Evolutionary conservation across 1,140 invertebrate species (phyloP), one percentile per base, ranked within the genome.

Genomic region (Zaprionus camerounensis): DNA sequence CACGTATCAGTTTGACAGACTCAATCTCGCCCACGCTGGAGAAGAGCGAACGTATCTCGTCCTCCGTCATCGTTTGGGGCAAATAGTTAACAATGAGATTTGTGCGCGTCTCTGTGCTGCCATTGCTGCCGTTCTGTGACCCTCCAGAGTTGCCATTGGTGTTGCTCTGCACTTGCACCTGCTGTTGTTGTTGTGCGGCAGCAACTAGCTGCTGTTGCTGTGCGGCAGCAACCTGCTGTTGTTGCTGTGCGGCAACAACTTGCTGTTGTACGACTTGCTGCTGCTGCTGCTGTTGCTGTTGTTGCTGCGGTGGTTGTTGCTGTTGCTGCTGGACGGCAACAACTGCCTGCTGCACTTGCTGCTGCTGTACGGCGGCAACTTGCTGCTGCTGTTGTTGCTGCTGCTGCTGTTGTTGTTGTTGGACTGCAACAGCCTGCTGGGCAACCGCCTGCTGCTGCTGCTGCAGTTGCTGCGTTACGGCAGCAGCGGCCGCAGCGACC

Each of bases 1-100:
- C 97, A 78, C 97, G 94, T 87, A 98, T 97, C 74, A 98, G 94
- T 94, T 98, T 98, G 92, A 97, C 98, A 79, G 96, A 97, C 92
- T 98, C 97, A 41, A 98, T 96, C 93, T 97, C 96, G 49, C 97
- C 97, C 80, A 98, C 96, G 92, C 96, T 96, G 13, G 96, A 96
- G 93, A 98, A 98, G 26, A 98, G 94, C 46, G 96, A 96, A 57
- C 96, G 94, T 74, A 98, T 97, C 93, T 98, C 97, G 85, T 98
- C 97, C 93, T 98, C 97, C 17, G 96, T 97, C 97, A 98, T 98
- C 22, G 96, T 97, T 94, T 98, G 97, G 53, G 97, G 97, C 83
- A 98, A 94, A 94, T 98, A 98, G 93, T 98, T 98, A 55, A 98
- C 97, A 90, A 98, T 98, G 61, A 98, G 94, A 94, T 98, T 98